These are phyloP conservation scores for Prolemur simus DNA, from an alignment of 2,113 vertebrate genomes.

Conservation along the genomic window DNA sequence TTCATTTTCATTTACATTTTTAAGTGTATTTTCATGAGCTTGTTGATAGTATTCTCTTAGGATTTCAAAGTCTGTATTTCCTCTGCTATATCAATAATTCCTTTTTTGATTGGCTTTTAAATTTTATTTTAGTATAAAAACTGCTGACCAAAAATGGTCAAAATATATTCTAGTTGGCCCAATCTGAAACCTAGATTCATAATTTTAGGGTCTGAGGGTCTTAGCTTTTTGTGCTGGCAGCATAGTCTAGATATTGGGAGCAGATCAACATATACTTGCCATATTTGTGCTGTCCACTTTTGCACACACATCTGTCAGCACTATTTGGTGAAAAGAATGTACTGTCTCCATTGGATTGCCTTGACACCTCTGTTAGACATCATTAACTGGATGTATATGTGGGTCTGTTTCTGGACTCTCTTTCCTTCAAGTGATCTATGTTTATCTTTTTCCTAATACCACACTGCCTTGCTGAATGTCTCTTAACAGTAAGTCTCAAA, in stretches of 20 bases:
- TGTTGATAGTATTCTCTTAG: background rate
- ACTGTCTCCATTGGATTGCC: background rate
- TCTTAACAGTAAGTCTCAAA: background rate
- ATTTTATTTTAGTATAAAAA: background rate
- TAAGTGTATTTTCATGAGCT: background rate
- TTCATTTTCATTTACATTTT: slow-evolving; percentile 15
- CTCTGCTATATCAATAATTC: background rate
- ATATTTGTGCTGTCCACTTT: background rate
- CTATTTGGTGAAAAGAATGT: background rate
- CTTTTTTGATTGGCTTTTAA: background rate
- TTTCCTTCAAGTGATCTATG: background rate
- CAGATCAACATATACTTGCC: background rate
- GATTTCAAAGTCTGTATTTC: background rate
- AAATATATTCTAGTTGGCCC: background rate
- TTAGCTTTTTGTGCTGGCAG: background rate
- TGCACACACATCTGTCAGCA: background rate
- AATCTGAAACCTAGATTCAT: background rate
- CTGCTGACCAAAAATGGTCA: background rate
- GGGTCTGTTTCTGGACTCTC: background rate
- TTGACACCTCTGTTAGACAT: background rate
- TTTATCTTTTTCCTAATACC: background rate
- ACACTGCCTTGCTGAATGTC: background rate
- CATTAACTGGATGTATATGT: background rate
- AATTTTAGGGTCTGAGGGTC: background rate
- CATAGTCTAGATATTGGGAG: background rate